phyloP scores from a whole-genome alignment of 2,113 vertebrate species.

The Nymphicus hollandicus region DNA sequence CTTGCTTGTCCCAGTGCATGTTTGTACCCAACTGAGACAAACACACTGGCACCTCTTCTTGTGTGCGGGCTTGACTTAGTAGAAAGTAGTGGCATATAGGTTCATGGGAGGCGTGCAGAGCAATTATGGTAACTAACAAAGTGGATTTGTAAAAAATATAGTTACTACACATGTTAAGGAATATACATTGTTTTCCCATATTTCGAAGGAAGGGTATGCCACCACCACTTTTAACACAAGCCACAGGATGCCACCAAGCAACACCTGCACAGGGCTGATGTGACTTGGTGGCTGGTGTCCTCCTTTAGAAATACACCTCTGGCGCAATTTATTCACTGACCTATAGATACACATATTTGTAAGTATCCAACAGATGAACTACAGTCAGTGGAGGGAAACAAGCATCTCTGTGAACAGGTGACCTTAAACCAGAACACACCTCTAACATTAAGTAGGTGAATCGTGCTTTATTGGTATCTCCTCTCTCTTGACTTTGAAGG shows the following conservation, averaged over 20 bases:
- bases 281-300: not conserved
- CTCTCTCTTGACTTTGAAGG: not conserved
- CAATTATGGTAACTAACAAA: not conserved
- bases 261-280: fast-evolving
- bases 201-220: not conserved
- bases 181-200: not conserved
- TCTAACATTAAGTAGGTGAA: not conserved
- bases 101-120: not conserved
- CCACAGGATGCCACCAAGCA: not conserved
- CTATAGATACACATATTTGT: not conserved
- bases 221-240: not conserved
- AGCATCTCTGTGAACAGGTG: not conserved
- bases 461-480: not conserved
- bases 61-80: no score
- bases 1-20: fast-evolving
- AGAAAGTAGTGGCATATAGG: not conserved
- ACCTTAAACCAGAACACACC: not conserved
- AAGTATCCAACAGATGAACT: not conserved
- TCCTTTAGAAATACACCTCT: not conserved
- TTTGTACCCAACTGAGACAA: not conserved
- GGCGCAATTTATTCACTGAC: not conserved
- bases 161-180: not conserved
- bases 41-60: not conserved
- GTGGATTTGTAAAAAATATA: fast-evolving
- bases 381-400: not conserved